A percentile compares a stretch with the other conserved stretches of the same genome.
These are phyloP conservation scores for Crossocerus cetratus DNA, from an alignment of 2,888 invertebrate genomes.

Conservation along the genomic window DNA sequence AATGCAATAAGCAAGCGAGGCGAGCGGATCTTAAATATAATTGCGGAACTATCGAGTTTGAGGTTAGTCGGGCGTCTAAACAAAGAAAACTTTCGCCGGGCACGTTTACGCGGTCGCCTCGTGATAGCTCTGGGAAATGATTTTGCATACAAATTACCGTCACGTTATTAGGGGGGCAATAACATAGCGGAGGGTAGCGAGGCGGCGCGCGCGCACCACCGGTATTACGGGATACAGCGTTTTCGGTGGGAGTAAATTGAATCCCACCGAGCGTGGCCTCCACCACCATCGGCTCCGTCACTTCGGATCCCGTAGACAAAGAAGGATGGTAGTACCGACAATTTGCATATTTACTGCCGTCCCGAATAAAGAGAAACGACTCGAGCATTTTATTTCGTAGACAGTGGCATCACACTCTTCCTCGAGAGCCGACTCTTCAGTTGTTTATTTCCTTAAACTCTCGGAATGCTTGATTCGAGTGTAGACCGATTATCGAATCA, in stretches of 20 bases:
- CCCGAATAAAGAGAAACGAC: conserved; percentile 60
- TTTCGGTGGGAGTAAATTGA: conserved; percentile 67
- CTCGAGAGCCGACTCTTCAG: conserved; percentile 8
- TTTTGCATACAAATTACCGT: conserved; percentile 64
- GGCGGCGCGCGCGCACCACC: conserved; percentile 53
- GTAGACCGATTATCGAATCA: conserved; percentile 29
- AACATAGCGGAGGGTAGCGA: conserved; percentile 57
- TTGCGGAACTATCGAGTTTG: conserved; percentile 49
- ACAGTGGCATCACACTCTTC: conserved; percentile 48
- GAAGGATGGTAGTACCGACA: conserved; percentile 58
- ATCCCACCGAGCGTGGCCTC: conserved; percentile 62
- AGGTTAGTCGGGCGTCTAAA: conserved; percentile 47
- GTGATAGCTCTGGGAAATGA: conserved; percentile 54
- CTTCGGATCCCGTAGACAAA: conserved; percentile 54
- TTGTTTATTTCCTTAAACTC: neutral
- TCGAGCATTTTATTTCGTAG: conserved; percentile 58
- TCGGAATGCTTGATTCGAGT: conserved; percentile 46
- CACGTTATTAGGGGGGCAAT: conserved; percentile 62
- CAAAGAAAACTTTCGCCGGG: conserved; percentile 50
- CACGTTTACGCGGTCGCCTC: conserved; percentile 44
- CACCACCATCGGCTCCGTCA: conserved; percentile 22
- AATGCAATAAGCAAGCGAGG: neutral
- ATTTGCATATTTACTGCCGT: conserved; percentile 65
- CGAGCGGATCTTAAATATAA: conserved; percentile 34
- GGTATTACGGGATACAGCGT: conserved; percentile 65